Evolutionary conservation across 2,888 invertebrate species (phyloP), one percentile per base, ranked within the genome.

Genomic region (Cancer borealis): DNA sequence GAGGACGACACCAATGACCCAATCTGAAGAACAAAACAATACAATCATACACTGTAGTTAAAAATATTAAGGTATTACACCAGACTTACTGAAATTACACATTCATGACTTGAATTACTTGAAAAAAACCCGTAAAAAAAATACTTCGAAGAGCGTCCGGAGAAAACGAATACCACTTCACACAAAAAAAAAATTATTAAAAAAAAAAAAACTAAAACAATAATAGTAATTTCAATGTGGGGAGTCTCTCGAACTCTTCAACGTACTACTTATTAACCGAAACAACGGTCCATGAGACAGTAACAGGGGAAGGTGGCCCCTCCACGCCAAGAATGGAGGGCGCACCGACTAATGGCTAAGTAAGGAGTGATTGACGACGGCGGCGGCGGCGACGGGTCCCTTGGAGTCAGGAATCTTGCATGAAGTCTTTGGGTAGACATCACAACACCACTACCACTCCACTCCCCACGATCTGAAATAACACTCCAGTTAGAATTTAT

Each of bases 241-340:
- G 79, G 26, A 79, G 79, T 79, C 79, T 79, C 79, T 79, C 79
- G 79, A 79, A 4, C 79, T 79, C 79, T 79, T 79, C 26, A 79
- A 79, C 26, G 4, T 17, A 79, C 12, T 79, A 12, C 30, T 79
- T 26, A 79, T 79, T 79, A 79, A 26, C 79, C 26, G 12, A 26
- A 12, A 66, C 4, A 79, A 79, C 12, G 26, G 79, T 26, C 26
- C 26, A n/a, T 12, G 79, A 79, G 60, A 12, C 60, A 21, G 39
- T 12, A 17, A 17, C 17, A 0, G 3, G 60, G 60, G 60, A 66
- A 66, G 60, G 60, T 66, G 60, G 60, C 60, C 60, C 60, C 60
- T 66, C 60, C 60, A 66, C 60, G 60, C 60, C 60, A 66, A 21
- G 60, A 66, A 66, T 66, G 60, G 60, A 66, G 60, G 60, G 60